These are phyloP conservation scores for Octonoba sinensis DNA, from an alignment of 2,888 invertebrate genomes.

Conservation along the genomic window DNA sequence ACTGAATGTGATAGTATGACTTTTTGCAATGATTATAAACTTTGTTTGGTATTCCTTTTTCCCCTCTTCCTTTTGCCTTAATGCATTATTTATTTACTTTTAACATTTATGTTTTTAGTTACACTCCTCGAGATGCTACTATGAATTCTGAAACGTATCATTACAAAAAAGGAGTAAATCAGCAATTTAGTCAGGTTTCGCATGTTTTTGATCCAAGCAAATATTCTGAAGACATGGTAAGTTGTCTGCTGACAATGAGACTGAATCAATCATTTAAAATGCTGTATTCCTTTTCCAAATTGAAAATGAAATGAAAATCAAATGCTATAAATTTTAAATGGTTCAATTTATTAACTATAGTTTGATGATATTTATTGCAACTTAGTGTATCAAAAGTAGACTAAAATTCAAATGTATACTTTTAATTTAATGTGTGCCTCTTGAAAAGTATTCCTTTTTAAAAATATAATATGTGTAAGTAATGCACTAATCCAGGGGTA, in stretches of 20 bases:
- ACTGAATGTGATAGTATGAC: no score
- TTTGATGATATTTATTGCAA: no score
- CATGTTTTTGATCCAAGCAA: constrained; percentile 91
- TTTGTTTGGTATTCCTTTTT: not conserved
- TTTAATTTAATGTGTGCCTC: no score
- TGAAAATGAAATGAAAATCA: no score
- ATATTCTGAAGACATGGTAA: constrained; percentile 82
- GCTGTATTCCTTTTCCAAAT: not conserved
- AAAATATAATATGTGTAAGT: no score
- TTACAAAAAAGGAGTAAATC: constrained; percentile 94
- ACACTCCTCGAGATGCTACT: constrained; percentile 72
- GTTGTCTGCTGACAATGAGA: not conserved
- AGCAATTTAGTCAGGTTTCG: constrained; percentile 89
- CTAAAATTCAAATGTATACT: no score
- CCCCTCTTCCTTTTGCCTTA: no score
- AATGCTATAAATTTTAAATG: no score
- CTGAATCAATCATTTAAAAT: not conserved
- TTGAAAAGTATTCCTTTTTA: no score
- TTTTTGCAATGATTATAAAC: not conserved
- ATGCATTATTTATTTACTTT: not conserved
- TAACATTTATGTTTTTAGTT: constrained; percentile 69
- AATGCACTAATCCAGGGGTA: no score
- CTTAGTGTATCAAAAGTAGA: no score
- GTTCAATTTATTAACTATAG: no score
- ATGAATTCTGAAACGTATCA: constrained; percentile 88